Percentiles rank a stretch among this genome's conserved stretches.
phyloP scores from a whole-genome alignment of 2,797 vertebrate genomes.

The Schizopygopsis malacanthus region DNA sequence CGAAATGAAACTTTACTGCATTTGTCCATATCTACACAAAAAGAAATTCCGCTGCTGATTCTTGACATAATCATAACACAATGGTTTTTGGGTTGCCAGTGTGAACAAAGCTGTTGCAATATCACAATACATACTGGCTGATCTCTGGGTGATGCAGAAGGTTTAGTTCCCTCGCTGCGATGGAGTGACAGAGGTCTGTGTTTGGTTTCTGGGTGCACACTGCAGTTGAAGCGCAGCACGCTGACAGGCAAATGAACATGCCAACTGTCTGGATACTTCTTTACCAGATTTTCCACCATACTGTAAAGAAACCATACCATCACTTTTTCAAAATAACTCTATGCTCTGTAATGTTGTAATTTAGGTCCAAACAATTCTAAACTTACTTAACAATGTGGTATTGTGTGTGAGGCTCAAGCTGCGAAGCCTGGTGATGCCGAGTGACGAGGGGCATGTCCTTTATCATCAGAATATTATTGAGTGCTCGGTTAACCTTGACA shows the following conservation, averaged over 20 bases:
- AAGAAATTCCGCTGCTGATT: neutral
- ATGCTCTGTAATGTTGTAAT: neutral
- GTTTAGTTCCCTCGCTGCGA: slow-evolving; percentile 59
- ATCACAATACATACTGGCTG: slow-evolving; percentile 31
- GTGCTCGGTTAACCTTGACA: slow-evolving; percentile 18
- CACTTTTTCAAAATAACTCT: neutral
- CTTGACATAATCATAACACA: neutral
- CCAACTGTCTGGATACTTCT: slow-evolving; percentile 72
- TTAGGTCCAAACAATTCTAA: neutral
- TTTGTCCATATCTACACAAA: neutral
- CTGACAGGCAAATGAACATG: slow-evolving; percentile 75
- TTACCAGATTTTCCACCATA: slow-evolving; percentile 71
- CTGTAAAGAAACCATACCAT: slow-evolving; percentile 54
- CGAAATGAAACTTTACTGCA: neutral
- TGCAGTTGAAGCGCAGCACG: slow-evolving; percentile 74
- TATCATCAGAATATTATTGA: slow-evolving; percentile 20
- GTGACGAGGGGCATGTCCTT: slow-evolving; percentile 27
- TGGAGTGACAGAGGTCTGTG: slow-evolving; percentile 74
- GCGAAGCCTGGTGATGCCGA: slow-evolving; percentile 65
- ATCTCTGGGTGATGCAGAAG: slow-evolving; percentile 19
- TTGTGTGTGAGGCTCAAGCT: slow-evolving; percentile 46
- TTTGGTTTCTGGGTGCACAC: slow-evolving; percentile 69
- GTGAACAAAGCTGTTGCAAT: neutral
- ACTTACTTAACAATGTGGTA: slow-evolving; percentile 40
- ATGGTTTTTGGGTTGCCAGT: neutral